Conservation (phyloP, 2,797 vertebrate genomes). For the Parambassis ranga region DNA sequence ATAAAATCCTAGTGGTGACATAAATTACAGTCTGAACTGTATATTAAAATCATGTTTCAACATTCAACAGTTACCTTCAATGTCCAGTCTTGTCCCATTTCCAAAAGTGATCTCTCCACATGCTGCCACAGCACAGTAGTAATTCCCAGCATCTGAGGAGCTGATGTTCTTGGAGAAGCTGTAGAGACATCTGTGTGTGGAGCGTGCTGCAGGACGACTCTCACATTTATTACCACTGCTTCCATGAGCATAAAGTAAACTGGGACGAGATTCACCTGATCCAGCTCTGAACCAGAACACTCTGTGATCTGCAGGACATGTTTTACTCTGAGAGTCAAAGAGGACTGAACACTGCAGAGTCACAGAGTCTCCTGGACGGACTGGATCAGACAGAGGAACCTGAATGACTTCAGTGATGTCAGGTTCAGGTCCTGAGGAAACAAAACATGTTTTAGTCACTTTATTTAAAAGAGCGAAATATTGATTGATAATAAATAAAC, state of each 20-base stretch:
- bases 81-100: constrained; percentile 11
- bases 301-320: not conserved
- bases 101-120: constrained; percentile 43
- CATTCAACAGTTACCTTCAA: constrained; percentile 20
- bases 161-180: constrained; percentile 20
- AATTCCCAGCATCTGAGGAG: no score
- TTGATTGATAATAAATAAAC: not conserved
- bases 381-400: not conserved
- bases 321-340: not conserved
- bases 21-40: no score
- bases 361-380: not conserved
- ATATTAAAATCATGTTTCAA: no score
- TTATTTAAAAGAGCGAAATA: rapidly evolving
- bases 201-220: not conserved
- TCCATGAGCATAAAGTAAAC: constrained; percentile 1
- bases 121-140: no score
- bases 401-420: not conserved
- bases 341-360: constrained; percentile 36
- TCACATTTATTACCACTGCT: constrained; percentile 2
- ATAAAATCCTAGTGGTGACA: no score
- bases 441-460: rapidly evolving
- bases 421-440: not conserved
- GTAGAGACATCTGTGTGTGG: constrained; percentile 36
- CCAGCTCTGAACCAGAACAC: constrained; percentile 42
- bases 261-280: constrained; percentile 8